Conservation (phyloP, 2,797 vertebrate genomes). For the Paratrypauchen microcephalus region DNA sequence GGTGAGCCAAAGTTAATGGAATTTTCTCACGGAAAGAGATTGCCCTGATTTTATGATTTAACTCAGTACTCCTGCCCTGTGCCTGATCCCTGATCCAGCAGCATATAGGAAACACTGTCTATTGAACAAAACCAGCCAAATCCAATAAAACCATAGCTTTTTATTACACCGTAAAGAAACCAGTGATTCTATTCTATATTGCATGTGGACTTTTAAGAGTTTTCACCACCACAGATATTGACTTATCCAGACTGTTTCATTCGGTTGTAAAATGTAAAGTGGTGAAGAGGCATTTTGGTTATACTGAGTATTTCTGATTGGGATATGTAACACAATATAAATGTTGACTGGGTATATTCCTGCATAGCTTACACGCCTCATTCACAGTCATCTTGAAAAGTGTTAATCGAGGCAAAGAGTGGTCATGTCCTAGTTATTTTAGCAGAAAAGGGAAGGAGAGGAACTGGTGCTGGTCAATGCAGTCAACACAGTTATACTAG, state of each 20-base stretch:
- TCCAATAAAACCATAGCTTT: conserved; percentile 76
- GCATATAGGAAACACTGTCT: conserved; percentile 75
- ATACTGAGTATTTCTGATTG: conserved; percentile 30
- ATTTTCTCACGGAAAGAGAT: conserved; percentile 78
- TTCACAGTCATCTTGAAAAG: conserved; percentile 30
- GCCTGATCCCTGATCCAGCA: conserved; percentile 70
- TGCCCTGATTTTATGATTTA: conserved; percentile 71
- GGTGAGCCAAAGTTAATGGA: conserved; percentile 74
- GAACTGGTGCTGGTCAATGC: conserved; percentile 55
- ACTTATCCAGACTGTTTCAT: conserved; percentile 60
- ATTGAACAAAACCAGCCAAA: conserved; percentile 70
- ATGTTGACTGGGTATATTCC: conserved; percentile 16
- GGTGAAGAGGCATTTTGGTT: conserved; percentile 40
- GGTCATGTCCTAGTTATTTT: too few species aligned
- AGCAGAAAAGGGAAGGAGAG: background rate
- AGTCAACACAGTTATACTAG: background rate
- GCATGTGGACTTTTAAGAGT: conserved; percentile 67
- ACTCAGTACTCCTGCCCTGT: conserved; percentile 62
- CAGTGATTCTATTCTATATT: conserved; percentile 73
- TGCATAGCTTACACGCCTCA: conserved; percentile 33
- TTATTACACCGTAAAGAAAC: conserved; percentile 78
- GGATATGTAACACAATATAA: background rate
- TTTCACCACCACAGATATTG: conserved; percentile 62
- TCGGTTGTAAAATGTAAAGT: conserved; percentile 54
- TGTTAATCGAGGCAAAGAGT: background rate